Base-by-base conservation (phyloP, 1,140 invertebrate species). In the Diachasma alloeum region DNA sequence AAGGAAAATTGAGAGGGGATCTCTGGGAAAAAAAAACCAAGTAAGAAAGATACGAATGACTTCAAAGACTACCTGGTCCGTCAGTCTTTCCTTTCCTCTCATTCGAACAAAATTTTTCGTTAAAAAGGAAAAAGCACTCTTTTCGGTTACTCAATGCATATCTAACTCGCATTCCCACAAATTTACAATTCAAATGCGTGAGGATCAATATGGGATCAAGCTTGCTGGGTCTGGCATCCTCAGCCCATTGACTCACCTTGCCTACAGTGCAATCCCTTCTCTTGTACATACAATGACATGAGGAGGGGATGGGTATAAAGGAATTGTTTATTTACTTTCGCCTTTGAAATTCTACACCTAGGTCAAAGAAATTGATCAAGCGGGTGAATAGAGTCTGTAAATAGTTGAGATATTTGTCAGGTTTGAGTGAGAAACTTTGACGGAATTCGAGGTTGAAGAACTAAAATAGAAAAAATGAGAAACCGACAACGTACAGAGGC, bases 101-200 rank as follows among this genome's bases (percentile, higher is more conserved):
- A 31, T 74, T 66, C 0, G 3, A 24, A 24, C 9, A 26, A 37
- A 69, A 44, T 37, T 75, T 75, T 26, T 24, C 19, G n/a, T 48
- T 53, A 63, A 71, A 39, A 59, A 46, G 74, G 11, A 17, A 17
- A 70, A 63, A 63, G 67, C 26, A 76, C 68, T 71, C 48, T 76
- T 76, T 76, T 42, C 53, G 46, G 48, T 59, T 63, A 44, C 48
- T 39, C 31, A 46, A 48, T 39, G 74, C 74, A 76, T 59, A 76
- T 76, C 68, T 71, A 76, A 76, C 67, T 76, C 24, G 68, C 67
- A 76, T 76, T 76, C 31, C 74, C 42, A 8, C 53, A 42, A 76
- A 76, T 76, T 76, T 76, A 76, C 67, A 76, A 76, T 67, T 76
- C 74, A 76, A 76, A 76, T 76, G 39, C 19, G 10, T 59, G 11